A percentile compares a stretch with the other conserved stretches of the same genome.
Evolutionary conservation across 1,140 invertebrate genomes (phyloP).

Genomic region (Ostrea denselamellosa): DNA sequence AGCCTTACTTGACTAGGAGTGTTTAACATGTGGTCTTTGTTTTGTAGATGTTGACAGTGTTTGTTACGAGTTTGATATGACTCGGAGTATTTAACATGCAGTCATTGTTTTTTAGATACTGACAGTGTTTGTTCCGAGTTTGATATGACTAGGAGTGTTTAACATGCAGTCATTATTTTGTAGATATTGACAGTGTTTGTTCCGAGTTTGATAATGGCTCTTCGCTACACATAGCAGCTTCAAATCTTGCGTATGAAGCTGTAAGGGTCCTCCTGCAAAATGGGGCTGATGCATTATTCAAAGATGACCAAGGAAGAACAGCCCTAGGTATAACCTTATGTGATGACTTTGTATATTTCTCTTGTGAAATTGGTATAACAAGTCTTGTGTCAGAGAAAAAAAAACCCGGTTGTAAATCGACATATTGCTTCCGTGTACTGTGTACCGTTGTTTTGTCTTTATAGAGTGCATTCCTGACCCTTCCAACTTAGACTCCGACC

Average conservation of each 20-base stretch:
- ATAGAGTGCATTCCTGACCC: conserved; percentile 81
- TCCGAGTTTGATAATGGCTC: conserved; percentile 81
- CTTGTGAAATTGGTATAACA: background rate
- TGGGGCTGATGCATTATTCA: conserved; percentile 78
- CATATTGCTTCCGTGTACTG: too few species aligned
- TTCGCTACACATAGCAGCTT: conserved; percentile 81
- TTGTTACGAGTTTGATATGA: too few species aligned
- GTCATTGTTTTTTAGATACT: too few species aligned
- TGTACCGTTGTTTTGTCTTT: conserved; percentile 42
- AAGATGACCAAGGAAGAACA: conserved; percentile 78
- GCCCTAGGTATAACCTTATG: conserved; percentile 73
- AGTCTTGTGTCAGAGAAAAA: too few species aligned
- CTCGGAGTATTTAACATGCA: too few species aligned
- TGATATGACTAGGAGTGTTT: too few species aligned
- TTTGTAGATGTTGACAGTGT: too few species aligned
- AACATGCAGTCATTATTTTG: too few species aligned
- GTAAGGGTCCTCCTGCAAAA: conserved; percentile 79
- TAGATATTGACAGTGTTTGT: conserved; percentile 78
- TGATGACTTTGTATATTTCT: too few species aligned
- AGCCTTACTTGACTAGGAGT: too few species aligned
- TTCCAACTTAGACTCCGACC: conserved; percentile 76
- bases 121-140: conserved; percentile 80
- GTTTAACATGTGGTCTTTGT: too few species aligned
- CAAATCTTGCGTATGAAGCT: conserved; percentile 80
- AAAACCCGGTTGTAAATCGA: too few species aligned